Evolutionary conservation across 2,797 vertebrate genomes (phyloP).

Genomic region (Poecile montanus): DNA sequence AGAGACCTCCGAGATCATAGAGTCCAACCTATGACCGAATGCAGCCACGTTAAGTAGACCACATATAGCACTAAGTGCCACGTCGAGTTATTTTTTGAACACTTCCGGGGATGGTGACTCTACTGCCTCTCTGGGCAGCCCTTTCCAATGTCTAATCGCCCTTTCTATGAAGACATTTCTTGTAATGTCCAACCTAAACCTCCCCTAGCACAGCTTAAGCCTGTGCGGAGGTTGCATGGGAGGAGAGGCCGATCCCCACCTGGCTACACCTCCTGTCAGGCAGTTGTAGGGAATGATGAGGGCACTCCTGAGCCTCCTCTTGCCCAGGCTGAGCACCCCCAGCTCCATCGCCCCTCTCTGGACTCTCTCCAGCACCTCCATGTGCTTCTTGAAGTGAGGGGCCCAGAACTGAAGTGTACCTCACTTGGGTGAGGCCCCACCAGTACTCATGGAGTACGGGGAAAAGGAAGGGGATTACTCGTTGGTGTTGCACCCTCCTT

Average conservation of each 20-base stretch:
- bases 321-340: background rate
- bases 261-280: background rate
- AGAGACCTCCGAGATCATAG: background rate
- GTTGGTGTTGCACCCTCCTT: rapidly evolving
- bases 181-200: too few relatives aligned
- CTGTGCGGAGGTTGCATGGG: background rate
- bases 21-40: background rate
- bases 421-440: background rate
- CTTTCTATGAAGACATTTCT: background rate
- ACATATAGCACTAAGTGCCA: background rate
- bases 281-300: rapidly evolving
- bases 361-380: rapidly evolving
- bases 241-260: background rate
- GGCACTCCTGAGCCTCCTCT: background rate
- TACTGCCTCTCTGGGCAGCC: background rate
- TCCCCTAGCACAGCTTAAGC: too few relatives aligned
- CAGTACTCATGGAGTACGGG: too few relatives aligned
- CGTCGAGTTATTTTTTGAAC: background rate
- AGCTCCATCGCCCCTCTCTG: rapidly evolving
- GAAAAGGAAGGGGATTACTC: rapidly evolving
- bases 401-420: background rate
- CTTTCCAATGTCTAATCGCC: background rate
- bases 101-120: too few relatives aligned
- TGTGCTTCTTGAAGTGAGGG: background rate
- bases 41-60: too few relatives aligned